Conservation (phyloP, 2,797 vertebrate genomes). For the Monodelphis domestica region DNA sequence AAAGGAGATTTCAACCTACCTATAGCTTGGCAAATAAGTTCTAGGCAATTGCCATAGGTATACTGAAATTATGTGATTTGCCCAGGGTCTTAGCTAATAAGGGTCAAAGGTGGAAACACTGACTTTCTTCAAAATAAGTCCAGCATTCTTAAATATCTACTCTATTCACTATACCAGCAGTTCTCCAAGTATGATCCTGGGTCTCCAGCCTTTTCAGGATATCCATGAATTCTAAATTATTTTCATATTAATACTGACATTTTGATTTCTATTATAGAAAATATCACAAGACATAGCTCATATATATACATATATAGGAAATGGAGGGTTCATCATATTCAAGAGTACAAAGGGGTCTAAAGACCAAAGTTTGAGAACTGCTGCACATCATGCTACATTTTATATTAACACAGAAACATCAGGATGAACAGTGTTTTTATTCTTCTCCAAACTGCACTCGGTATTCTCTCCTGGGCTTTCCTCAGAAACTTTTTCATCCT, state of each 20-base stretch:
- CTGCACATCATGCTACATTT: not conserved
- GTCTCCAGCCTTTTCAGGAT: not conserved
- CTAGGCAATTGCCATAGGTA: not conserved
- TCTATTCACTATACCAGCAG: too few species aligned
- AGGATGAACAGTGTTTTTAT: not conserved
- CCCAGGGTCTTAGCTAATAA: not conserved
- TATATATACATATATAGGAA: too few species aligned
- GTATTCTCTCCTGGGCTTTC: not conserved
- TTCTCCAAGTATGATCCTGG: not conserved
- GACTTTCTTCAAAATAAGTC: not conserved
- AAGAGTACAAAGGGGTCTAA: not conserved
- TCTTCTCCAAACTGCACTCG: not conserved
- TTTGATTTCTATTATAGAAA: not conserved
- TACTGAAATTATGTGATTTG: not conserved
- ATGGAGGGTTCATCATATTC: not conserved
- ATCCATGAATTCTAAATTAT: not conserved
- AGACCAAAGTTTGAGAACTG: not conserved
- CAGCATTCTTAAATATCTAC: not conserved
- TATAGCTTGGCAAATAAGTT: not conserved
- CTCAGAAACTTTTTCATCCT: not conserved
- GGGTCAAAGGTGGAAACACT: not conserved
- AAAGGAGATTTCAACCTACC: not conserved
- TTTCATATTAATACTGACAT: not conserved
- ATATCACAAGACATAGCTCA: too few species aligned
- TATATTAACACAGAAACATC: not conserved